These are phyloP conservation scores for Eupithecia centaureata DNA, from an alignment of 2,888 invertebrate genomes.

Conservation along the genomic window DNA sequence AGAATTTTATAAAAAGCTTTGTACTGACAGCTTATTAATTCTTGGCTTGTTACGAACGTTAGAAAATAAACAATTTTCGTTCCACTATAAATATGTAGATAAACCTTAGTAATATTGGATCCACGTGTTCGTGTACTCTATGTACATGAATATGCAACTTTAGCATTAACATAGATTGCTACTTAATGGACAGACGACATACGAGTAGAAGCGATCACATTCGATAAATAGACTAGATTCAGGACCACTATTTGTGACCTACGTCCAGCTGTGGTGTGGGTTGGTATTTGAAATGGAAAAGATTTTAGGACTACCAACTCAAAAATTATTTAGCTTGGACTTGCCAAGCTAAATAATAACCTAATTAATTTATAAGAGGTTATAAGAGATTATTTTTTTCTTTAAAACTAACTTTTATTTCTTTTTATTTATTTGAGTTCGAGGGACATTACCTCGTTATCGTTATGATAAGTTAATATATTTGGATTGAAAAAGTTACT, in stretches of 20 bases:
- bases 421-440: no score
- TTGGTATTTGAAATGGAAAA: neutral
- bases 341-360: no score
- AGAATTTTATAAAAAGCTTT: constrained; percentile 46
- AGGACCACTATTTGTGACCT: neutral
- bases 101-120: constrained; percentile 6
- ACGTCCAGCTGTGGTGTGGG: neutral
- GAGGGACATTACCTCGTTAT: no score
- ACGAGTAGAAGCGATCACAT: neutral
- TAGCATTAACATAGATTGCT: neutral
- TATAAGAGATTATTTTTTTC: no score
- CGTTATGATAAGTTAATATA: no score
- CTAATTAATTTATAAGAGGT: no score
- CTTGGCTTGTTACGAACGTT: constrained; percentile 22
- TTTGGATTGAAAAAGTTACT: no score
- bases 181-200: neutral
- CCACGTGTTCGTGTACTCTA: neutral
- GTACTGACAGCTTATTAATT: constrained; percentile 46
- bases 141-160: neutral
- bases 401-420: no score
- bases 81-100: neutral
- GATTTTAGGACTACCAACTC: neutral
- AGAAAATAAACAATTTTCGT: constrained; percentile 22
- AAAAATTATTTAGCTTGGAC: no score
- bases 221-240: neutral